Evolutionary conservation across 2,888 invertebrate genomes (phyloP).

Genomic region (Dolichomitus sp.): DNA sequence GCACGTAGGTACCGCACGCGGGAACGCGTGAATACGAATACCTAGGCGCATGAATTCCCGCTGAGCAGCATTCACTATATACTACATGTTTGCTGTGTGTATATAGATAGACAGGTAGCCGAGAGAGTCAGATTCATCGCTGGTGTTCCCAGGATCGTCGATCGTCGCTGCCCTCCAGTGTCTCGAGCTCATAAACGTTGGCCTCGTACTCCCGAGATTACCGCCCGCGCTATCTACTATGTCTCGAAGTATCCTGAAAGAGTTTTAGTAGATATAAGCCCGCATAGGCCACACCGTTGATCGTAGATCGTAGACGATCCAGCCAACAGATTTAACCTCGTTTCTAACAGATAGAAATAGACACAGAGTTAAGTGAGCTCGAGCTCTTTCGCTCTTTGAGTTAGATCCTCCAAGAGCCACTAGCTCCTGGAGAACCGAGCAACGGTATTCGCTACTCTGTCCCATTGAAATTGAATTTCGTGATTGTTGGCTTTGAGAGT

Average conservation of each 20-base stretch:
- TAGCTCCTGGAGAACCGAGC: constrained; percentile 56
- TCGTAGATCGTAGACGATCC: constrained; percentile 50
- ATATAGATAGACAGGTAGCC: constrained; percentile 4
- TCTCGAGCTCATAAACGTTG: constrained; percentile 59
- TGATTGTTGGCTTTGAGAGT: constrained; percentile 26
- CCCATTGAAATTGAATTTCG: constrained; percentile 66
- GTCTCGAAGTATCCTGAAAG: constrained; percentile 13
- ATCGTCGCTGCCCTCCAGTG: constrained; percentile 48
- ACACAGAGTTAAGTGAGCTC: constrained; percentile 54
- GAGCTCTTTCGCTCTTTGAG: constrained; percentile 22
- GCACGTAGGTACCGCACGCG: constrained; percentile 51
- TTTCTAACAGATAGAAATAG: constrained; percentile 59
- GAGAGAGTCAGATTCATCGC: constrained; percentile 19
- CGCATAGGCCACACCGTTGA: constrained; percentile 37
- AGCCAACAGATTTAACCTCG: constrained; percentile 59
- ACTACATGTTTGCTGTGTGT: not conserved
- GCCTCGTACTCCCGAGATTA: constrained; percentile 51
- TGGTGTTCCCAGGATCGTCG: constrained; percentile 63
- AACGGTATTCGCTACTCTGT: constrained; percentile 56
- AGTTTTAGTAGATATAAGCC: constrained; percentile 26
- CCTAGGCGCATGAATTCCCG: constrained; percentile 45
- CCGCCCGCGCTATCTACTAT: constrained; percentile 24
- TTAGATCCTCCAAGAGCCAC: constrained; percentile 16
- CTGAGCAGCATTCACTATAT: not conserved
- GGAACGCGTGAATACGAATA: constrained; percentile 60